These are phyloP conservation scores for Benthosema pterotum DNA, from an alignment of 2,797 vertebrate species.

Conservation along the genomic window DNA sequence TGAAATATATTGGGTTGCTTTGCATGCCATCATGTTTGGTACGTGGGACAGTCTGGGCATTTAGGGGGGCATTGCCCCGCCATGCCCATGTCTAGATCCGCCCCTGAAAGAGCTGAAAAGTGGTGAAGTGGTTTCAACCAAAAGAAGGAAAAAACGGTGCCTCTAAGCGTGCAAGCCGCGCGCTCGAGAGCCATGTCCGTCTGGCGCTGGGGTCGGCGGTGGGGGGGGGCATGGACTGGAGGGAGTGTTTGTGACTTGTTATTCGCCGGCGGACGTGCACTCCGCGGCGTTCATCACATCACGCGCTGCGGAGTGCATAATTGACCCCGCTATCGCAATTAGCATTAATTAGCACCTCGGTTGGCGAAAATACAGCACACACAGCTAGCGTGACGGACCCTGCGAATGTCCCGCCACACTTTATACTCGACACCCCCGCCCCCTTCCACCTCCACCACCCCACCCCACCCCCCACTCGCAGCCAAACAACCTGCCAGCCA, in stretches of 20 bases:
- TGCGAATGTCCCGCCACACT: constrained; percentile 52
- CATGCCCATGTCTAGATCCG: too few relatives aligned
- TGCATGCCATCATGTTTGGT: too few relatives aligned
- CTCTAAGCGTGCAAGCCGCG: too few relatives aligned
- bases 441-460: constrained; percentile 24
- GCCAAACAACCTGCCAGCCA: constrained; percentile 46
- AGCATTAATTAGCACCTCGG: constrained; percentile 76
- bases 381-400: constrained; percentile 53
- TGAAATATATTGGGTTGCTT: too few relatives aligned
- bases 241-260: constrained; percentile 54
- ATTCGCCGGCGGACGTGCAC: constrained; percentile 46
- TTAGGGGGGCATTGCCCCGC: too few relatives aligned
- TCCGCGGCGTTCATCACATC: constrained; percentile 67
- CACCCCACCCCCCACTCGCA: constrained; percentile 37
- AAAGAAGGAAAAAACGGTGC: too few relatives aligned
- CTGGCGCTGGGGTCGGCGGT: constrained; percentile 2
- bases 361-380: constrained; percentile 60
- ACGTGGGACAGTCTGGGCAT: too few relatives aligned
- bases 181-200: not conserved
- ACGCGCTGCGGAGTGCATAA: constrained; percentile 65
- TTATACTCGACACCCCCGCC: constrained; percentile 43
- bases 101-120: too few relatives aligned
- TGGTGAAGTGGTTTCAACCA: too few relatives aligned
- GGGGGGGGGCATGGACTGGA: not conserved
- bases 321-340: constrained; percentile 68